phyloP scores from a whole-genome alignment of 2,113 vertebrate genomes.

The Pardalotus punctatus region DNA sequence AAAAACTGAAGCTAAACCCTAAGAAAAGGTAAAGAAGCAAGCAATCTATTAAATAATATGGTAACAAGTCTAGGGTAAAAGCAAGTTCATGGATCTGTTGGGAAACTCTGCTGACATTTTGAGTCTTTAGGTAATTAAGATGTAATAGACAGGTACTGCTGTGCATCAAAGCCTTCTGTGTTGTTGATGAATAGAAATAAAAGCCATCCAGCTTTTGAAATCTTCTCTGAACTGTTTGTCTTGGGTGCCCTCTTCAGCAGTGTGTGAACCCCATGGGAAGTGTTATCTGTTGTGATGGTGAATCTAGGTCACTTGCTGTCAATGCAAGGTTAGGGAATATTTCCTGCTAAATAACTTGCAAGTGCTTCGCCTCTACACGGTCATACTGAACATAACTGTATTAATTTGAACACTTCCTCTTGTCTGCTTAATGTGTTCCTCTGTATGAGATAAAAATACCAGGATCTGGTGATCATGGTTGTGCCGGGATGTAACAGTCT shows the following conservation, averaged over 20 bases:
- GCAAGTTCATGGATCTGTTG: neutral
- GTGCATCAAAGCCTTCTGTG: neutral
- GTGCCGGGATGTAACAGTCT: neutral
- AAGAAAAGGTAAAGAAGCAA: neutral
- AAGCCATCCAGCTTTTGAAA: neutral
- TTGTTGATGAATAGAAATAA: neutral
- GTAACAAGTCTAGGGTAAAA: neutral
- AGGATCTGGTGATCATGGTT: rapidly evolving
- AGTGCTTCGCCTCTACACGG: neutral
- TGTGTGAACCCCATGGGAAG: neutral
- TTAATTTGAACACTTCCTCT: neutral
- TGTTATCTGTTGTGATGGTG: neutral
- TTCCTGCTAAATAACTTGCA: neutral
- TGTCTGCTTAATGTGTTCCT: neutral
- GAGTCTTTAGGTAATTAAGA: neutral
- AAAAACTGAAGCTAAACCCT: neutral
- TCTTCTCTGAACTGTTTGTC: neutral
- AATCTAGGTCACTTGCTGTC: neutral
- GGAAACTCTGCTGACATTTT: neutral
- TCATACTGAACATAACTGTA: neutral
- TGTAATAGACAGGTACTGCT: neutral
- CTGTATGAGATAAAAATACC: neutral
- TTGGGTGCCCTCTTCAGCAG: neutral
- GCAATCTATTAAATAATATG: neutral
- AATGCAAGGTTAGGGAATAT: neutral